A percentile compares a stretch with the other conserved stretches of the same genome.
Conservation (phyloP, 2,888 invertebrate species). For the Ceriagrion tenellum region DNA sequence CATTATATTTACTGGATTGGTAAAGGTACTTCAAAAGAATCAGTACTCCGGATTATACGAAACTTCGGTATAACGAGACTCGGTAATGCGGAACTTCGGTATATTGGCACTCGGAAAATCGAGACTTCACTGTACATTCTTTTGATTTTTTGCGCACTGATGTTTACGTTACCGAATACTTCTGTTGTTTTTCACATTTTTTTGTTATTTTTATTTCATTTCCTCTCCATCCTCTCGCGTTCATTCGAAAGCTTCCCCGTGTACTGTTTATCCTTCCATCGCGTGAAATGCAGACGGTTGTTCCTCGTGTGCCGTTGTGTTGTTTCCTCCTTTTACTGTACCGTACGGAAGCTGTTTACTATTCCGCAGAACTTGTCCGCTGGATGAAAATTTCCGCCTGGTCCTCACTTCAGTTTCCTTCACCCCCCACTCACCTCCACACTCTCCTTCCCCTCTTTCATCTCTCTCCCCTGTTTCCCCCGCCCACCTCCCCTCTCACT, state of each 20-base stretch:
- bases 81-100: no score
- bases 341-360: background rate
- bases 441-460: background rate
- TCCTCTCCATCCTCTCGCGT: background rate
- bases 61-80: no score
- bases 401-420: background rate
- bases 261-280: background rate
- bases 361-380: background rate
- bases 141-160: no score
- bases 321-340: background rate
- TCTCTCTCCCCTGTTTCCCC: background rate
- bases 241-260: background rate
- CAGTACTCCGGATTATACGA: no score
- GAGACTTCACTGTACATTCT: no score
- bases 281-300: background rate
- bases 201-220: background rate
- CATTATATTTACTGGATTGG: no score
- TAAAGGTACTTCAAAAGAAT: no score
- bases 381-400: slow-evolving; percentile 16
- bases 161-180: no score
- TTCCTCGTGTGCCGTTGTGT: background rate
- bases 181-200: no score
- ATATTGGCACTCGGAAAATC: no score
- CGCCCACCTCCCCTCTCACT: background rate
- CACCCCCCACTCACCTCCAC: background rate